A percentile compares a stretch with the other conserved stretches of the same genome.
These are phyloP conservation scores for Brenthis hecate DNA, from an alignment of 2,888 invertebrate genomes.

Conservation along the genomic window DNA sequence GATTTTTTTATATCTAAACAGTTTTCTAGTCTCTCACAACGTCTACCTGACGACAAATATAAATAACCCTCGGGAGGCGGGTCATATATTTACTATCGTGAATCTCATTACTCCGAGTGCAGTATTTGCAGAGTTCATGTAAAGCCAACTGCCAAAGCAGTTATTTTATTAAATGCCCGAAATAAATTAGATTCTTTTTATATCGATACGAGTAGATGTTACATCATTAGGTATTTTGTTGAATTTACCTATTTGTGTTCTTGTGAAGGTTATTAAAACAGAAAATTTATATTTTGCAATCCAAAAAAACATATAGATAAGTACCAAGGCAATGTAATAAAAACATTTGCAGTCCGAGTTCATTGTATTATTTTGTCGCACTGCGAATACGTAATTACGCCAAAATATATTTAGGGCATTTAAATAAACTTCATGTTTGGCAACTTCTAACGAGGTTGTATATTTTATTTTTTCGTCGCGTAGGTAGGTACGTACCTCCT, in stretches of 20 bases:
- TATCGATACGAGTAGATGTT: not conserved
- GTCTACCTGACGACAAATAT: constrained; percentile 46
- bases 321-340: no score
- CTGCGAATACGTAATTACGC: constrained; percentile 36
- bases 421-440: not conserved
- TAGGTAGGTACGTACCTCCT: no score
- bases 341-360: constrained; percentile 27
- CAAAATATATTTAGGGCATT: constrained; percentile 17
- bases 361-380: constrained; percentile 32
- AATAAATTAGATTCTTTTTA: not conserved
- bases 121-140: constrained; percentile 15
- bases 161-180: not conserved
- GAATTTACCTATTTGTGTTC: not conserved
- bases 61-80: constrained; percentile 35
- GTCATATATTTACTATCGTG: constrained; percentile 30
- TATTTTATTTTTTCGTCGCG: not conserved
- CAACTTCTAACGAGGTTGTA: not conserved
- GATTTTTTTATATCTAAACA: constrained; percentile 13
- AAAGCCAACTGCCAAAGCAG: not conserved
- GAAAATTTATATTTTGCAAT: no score
- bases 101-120: constrained; percentile 35
- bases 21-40: constrained; percentile 31
- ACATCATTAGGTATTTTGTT: not conserved
- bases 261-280: not conserved
- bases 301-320: no score